Evolutionary conservation across 2,888 invertebrate genomes (phyloP).

Genomic region (Leucoptera coffeella): DNA sequence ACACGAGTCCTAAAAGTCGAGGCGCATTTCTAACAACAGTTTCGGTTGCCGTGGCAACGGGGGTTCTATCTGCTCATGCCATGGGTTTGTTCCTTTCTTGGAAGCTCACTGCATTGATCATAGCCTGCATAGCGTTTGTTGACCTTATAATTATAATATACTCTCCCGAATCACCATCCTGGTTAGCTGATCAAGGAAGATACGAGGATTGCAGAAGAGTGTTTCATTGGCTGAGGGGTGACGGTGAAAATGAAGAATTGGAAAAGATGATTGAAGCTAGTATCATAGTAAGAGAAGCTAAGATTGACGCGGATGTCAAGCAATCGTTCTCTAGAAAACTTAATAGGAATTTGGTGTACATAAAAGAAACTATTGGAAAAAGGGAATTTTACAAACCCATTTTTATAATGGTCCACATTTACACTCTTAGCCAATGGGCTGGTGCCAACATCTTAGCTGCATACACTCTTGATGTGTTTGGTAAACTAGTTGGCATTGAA

Average conservation of each 20-base stretch:
- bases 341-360: constrained; percentile 12
- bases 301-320: constrained; percentile 11
- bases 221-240: constrained; percentile 51
- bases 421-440: constrained; percentile 18
- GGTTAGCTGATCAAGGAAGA: constrained; percentile 51
- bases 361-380: constrained; percentile 13
- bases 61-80: constrained; percentile 50
- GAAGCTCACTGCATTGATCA: constrained; percentile 42
- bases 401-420: constrained; percentile 21
- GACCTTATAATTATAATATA: constrained; percentile 23
- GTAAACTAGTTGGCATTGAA: constrained; percentile 19
- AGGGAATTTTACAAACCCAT: constrained; percentile 24
- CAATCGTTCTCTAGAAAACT: constrained; percentile 12
- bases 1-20: constrained; percentile 46
- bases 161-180: constrained; percentile 58
- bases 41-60: constrained; percentile 47
- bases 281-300: constrained; percentile 15
- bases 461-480: constrained; percentile 21
- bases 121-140: constrained; percentile 27
- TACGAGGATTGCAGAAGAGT: constrained; percentile 44
- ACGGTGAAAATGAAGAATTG: constrained; percentile 23
- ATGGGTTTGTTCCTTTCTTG: constrained; percentile 54
- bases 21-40: constrained; percentile 51
- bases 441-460: constrained; percentile 19
- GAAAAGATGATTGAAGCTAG: constrained; percentile 20